A percentile compares a stretch with the other conserved stretches of the same genome.
Evolutionary conservation across 2,113 vertebrate species (phyloP).

Genomic region (Excalfactoria chinensis): DNA sequence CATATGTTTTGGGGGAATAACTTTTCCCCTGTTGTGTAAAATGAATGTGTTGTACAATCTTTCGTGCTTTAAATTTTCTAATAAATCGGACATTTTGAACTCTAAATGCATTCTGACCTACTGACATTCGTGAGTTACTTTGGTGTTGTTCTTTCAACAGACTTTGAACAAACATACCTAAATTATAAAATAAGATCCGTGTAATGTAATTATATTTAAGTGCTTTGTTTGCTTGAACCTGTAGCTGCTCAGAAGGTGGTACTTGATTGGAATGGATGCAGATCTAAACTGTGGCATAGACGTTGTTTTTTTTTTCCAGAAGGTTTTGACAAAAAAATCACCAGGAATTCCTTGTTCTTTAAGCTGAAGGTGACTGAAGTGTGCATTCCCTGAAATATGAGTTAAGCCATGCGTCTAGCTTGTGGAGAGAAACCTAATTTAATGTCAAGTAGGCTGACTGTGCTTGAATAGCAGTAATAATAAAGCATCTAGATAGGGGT

Average conservation of each 20-base stretch:
- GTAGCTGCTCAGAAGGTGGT: not conserved
- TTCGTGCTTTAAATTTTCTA: not conserved
- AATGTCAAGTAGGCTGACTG: not conserved
- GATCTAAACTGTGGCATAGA: not conserved
- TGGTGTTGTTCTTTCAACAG: not conserved
- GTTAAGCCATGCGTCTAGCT: not conserved
- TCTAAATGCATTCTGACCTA: not conserved
- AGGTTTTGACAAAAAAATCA: not conserved
- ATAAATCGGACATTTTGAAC: not conserved
- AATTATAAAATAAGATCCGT: not conserved
- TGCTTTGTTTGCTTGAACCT: not conserved
- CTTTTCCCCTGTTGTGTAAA: not conserved
- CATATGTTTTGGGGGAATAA: not conserved
- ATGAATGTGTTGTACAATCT: not conserved
- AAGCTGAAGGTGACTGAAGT: not conserved
- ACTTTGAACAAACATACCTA: not conserved
- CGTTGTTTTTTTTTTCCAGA: not conserved
- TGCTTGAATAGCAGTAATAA: not conserved
- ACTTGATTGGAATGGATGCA: rapidly evolving
- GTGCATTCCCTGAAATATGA: not conserved
- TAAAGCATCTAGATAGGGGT: not conserved
- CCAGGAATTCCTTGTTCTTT: not conserved
- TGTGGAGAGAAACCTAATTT: not conserved
- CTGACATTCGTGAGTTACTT: not conserved
- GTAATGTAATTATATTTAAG: not conserved